Percentiles rank a stretch among this genome's conserved stretches.
Conservation (phyloP, 2,888 invertebrate genomes). For the Lasioglossum figueresi region DNA sequence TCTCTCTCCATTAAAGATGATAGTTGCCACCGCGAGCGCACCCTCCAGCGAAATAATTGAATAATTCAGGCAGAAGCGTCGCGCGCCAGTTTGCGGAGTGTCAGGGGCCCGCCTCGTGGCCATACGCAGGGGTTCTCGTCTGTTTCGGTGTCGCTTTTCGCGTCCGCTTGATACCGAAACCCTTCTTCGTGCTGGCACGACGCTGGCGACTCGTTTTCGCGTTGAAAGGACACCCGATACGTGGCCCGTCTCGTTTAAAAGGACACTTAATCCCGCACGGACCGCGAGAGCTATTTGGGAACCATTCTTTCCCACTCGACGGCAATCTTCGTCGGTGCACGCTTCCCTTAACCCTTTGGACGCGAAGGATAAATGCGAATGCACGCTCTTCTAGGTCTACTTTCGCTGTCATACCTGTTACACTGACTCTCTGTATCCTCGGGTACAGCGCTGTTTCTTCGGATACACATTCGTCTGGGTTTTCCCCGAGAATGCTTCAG, state of each 20-base stretch:
- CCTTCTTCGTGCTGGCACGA: slow-evolving; percentile 36
- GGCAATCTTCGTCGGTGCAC: neutral
- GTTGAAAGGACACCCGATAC: slow-evolving; percentile 59
- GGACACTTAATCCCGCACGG: slow-evolving; percentile 51
- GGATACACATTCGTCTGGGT: neutral
- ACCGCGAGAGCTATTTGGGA: slow-evolving; percentile 30
- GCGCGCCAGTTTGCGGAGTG: slow-evolving; percentile 48
- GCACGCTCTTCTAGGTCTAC: neutral
- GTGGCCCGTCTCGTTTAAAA: slow-evolving; percentile 47
- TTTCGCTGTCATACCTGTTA: neutral
- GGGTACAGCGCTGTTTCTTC: neutral
- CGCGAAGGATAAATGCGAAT: neutral
- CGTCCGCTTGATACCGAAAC: slow-evolving; percentile 56
- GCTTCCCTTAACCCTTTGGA: neutral
- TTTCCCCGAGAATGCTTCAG: too few species aligned
- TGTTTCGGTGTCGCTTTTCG: slow-evolving; percentile 57
- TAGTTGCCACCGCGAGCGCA: slow-evolving; percentile 41
- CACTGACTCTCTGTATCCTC: neutral
- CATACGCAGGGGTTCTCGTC: slow-evolving; percentile 36
- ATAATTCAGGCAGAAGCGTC: slow-evolving; percentile 64
- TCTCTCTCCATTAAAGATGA: slow-evolving; percentile 47
- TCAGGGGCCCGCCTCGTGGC: slow-evolving; percentile 21
- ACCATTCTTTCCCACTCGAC: slow-evolving; percentile 4
- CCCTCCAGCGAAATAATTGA: slow-evolving; percentile 64
- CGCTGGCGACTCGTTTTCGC: slow-evolving; percentile 34